Evolutionary conservation across 2,888 invertebrate species (phyloP).

Genomic region (Hyposoter dolosus): DNA sequence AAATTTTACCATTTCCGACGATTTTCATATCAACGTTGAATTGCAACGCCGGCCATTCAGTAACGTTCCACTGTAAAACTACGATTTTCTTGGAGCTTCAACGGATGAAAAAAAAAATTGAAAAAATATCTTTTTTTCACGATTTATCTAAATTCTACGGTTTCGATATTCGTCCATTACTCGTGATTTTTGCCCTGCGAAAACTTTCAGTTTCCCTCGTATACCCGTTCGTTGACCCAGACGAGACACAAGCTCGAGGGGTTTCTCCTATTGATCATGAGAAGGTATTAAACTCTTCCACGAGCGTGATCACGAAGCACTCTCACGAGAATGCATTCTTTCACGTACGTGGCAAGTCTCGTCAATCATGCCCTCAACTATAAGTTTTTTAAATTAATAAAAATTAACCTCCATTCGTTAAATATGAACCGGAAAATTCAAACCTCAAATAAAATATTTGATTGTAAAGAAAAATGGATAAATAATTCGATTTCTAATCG

Average conservation of each 20-base stretch:
- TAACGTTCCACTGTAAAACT: too few species aligned
- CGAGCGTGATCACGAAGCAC: slow-evolving; percentile 15
- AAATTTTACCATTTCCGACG: too few species aligned
- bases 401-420: neutral
- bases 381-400: too few species aligned
- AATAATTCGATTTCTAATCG: too few species aligned
- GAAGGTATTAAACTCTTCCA: slow-evolving; percentile 21
- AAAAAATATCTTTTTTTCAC: too few species aligned
- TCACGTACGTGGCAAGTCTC: slow-evolving; percentile 43
- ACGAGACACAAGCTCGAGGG: slow-evolving; percentile 25
- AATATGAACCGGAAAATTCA: neutral
- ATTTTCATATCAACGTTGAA: too few species aligned
- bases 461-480: neutral
- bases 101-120: too few species aligned
- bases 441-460: neutral
- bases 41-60: too few species aligned
- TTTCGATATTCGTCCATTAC: too few species aligned
- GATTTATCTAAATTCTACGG: too few species aligned
- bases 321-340: slow-evolving; percentile 31
- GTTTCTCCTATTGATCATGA: slow-evolving; percentile 57
- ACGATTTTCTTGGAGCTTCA: too few species aligned
- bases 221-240: slow-evolving; percentile 59
- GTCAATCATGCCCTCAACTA: neutral
- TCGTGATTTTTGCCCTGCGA: neutral
- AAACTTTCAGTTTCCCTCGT: slow-evolving; percentile 1